Percentiles rank a stretch among this genome's conserved stretches.
These are phyloP conservation scores for Drosophila ezoana DNA, from an alignment of 2,888 invertebrate species.

Conservation along the genomic window DNA sequence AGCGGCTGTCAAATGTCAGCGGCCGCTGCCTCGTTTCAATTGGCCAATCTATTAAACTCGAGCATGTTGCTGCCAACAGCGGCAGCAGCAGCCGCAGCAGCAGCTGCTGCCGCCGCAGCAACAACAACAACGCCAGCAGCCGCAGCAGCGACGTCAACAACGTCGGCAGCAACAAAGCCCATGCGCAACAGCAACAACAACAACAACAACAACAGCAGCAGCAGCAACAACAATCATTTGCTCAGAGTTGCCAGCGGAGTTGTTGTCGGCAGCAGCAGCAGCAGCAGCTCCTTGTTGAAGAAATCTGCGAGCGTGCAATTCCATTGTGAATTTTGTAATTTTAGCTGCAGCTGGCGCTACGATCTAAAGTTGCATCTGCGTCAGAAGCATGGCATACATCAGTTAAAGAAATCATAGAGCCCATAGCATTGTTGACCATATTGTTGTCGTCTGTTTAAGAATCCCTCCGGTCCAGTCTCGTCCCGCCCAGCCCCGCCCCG, in stretches of 20 bases:
- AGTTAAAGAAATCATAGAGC: slow-evolving; percentile 84
- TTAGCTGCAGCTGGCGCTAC: slow-evolving; percentile 85
- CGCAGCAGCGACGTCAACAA: slow-evolving; percentile 19
- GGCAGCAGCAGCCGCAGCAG: slow-evolving; percentile 35
- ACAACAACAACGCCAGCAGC: slow-evolving; percentile 25
- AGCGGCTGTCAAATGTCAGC: slow-evolving; percentile 82
- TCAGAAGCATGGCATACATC: slow-evolving; percentile 85
- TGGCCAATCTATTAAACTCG: slow-evolving; percentile 82
- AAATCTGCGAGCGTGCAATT: slow-evolving; percentile 78
- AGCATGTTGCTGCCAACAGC: slow-evolving; percentile 78
- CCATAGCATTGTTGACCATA: slow-evolving; percentile 5
- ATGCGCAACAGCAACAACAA: slow-evolving; percentile 21
- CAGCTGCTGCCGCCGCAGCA: slow-evolving; percentile 22
- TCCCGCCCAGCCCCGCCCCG: not conserved
- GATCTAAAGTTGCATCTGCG: slow-evolving; percentile 85
- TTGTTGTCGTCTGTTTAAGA: not conserved
- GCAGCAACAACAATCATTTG: slow-evolving; percentile 21
- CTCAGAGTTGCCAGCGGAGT: slow-evolving; percentile 9
- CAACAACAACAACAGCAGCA: slow-evolving; percentile 12
- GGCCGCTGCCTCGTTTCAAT: slow-evolving; percentile 82
- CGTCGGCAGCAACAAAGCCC: not conserved
- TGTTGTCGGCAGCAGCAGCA: slow-evolving; percentile 3
- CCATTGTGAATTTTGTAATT: slow-evolving; percentile 84
- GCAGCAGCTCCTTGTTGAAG: slow-evolving; percentile 56
- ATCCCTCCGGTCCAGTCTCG: not conserved